Base-by-base conservation (phyloP, 2,888 invertebrate genomes). In the Idaea aversata region DNA sequence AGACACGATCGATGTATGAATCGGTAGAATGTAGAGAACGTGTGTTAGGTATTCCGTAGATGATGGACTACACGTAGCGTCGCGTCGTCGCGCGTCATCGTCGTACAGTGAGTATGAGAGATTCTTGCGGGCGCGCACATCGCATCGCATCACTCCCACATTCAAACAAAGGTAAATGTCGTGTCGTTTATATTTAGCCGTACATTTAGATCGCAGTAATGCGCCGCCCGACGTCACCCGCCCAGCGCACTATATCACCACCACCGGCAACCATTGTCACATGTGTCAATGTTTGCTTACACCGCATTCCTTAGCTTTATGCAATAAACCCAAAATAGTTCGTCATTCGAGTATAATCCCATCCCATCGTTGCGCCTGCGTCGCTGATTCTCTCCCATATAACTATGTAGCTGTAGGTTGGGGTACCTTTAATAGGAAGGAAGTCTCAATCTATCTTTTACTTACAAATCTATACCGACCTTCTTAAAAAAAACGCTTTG, bases 111-210 rank as follows among this genome's bases (percentile, higher is more conserved):
- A 80, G 68, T 72, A 67, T 65, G 65, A 63, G 66, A n/a, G 67
- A 59, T 62, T 59, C 64, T 67, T 62, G 66, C 62, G 67, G n/a
- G n/a, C n/a, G 61, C 36, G 59, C 65, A 38, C 34, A 60, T 62
- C 13, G 38, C 34, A 35, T 64, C 62, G 38, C 62, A 58, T 78
- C 81, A 84, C 75, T 76, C 75, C 77, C 78, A 74, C 77, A 78
- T 79, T 79, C 75, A 79, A 81, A 79, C 75, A 87, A 87, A 86
- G 86, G 85, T 87, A 87, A 87, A 86, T 86, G 87, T 85, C 85
- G 83, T 76, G 70, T 57, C 72, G 72, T 73, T 3, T 85, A 85
- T 85, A 79, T 81, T 80, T 84, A 83, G 84, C 75, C 66, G 75
- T 75, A 75, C 78, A 70, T 72, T 74, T 71, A 74, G 75, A 74